Evolutionary conservation across 2,888 invertebrate species (phyloP).

Genomic region (Eugnorisma glareosa): DNA sequence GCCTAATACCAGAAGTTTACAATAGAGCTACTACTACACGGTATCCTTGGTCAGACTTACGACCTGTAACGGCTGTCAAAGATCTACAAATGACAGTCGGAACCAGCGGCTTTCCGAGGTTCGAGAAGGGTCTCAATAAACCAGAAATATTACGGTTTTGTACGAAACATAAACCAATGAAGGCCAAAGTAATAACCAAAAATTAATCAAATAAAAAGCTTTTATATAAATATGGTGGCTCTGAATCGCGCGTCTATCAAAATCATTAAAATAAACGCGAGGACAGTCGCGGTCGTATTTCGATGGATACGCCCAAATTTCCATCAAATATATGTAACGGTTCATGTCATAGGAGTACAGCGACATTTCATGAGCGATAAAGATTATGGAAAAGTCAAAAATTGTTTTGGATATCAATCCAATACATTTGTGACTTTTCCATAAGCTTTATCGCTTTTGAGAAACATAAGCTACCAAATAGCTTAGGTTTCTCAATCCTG

Average conservation of each 20-base stretch:
- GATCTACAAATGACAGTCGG: background rate
- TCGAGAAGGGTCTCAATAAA: background rate
- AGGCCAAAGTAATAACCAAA: constrained; percentile 41
- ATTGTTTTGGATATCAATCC: background rate
- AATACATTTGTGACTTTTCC: too few relatives aligned
- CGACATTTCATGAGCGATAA: background rate
- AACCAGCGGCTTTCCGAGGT: background rate
- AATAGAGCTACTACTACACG: background rate
- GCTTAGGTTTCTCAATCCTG: background rate
- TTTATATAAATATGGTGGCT: constrained; percentile 61
- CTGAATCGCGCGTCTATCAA: constrained; percentile 72
- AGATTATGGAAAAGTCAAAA: background rate
- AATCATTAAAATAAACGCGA: constrained; percentile 83
- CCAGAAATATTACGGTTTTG: background rate
- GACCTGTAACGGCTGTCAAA: background rate
- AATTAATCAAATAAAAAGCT: constrained; percentile 71
- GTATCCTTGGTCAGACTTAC: background rate
- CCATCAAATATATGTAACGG: constrained; percentile 83
- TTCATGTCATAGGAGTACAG: constrained; percentile 58
- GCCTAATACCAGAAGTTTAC: background rate
- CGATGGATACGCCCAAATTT: constrained; percentile 89
- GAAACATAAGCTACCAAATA: background rate
- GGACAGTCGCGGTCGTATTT: constrained; percentile 84
- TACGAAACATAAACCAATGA: constrained; percentile 47
- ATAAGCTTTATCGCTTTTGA: too few relatives aligned